phyloP scores from a whole-genome alignment of 2,888 invertebrate genomes.

The Dryadula phaetusa region DNA sequence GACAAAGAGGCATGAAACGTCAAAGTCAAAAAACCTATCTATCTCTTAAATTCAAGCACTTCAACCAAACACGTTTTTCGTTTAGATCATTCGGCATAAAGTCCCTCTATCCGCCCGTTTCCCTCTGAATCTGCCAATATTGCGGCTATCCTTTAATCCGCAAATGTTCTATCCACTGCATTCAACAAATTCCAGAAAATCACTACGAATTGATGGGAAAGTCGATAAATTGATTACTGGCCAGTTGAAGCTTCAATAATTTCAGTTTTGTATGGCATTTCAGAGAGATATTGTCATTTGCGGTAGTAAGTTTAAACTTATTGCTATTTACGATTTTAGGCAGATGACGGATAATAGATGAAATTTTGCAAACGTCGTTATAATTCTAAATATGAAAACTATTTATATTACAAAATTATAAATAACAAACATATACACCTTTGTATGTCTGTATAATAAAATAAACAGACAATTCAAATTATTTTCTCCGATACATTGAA shows the following conservation, averaged over 20 bases:
- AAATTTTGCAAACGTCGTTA: background rate
- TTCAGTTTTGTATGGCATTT: conserved; percentile 21
- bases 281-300: conserved; percentile 11
- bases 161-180: conserved; percentile 48
- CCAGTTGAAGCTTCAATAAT: conserved; percentile 17
- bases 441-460: no score
- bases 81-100: conserved; percentile 53
- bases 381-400: conserved; percentile 11
- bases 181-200: conserved; percentile 35
- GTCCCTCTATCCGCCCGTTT: conserved; percentile 48
- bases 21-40: background rate
- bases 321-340: conserved; percentile 9
- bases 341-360: background rate
- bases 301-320: conserved; percentile 10
- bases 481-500: background rate
- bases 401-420: no score
- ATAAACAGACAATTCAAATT: no score
- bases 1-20: background rate
- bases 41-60: background rate
- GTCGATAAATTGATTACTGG: conserved; percentile 31
- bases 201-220: conserved; percentile 24
- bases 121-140: conserved; percentile 51
- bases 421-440: no score
- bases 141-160: conserved; percentile 56
- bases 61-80: conserved; percentile 49